Evolutionary conservation across 2,113 vertebrate genomes (phyloP).

Genomic region (Panthera tigris): DNA sequence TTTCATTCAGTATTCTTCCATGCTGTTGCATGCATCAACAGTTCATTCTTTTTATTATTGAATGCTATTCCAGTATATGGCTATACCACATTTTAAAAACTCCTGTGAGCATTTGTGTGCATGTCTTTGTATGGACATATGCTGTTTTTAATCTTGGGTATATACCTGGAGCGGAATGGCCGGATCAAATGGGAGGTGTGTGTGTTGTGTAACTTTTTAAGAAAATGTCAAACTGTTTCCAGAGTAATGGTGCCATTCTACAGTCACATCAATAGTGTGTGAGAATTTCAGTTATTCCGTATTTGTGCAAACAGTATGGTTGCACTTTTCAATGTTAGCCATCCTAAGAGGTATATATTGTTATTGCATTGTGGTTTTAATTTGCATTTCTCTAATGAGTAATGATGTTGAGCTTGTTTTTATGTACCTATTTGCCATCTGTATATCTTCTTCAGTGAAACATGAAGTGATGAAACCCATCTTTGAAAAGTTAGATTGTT

Average conservation of each 20-base stretch:
- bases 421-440: not conserved
- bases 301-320: not conserved
- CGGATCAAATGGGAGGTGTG: not conserved
- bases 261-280: not conserved
- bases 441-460: not conserved
- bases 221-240: not conserved
- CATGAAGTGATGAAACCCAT: not conserved
- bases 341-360: not conserved
- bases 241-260: not conserved
- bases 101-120: not conserved
- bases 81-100: not conserved
- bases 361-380: not conserved
- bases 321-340: not conserved
- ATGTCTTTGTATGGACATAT: not conserved
- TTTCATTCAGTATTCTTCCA: not conserved
- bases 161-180: not conserved
- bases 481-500: not conserved
- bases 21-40: not conserved
- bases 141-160: not conserved
- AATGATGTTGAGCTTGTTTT: not conserved
- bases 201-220: not conserved
- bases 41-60: not conserved
- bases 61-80: not conserved
- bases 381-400: not conserved
- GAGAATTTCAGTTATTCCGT: not conserved